Base-by-base conservation (phyloP, 2,888 invertebrate species). In the Stenodera caucasica region DNA sequence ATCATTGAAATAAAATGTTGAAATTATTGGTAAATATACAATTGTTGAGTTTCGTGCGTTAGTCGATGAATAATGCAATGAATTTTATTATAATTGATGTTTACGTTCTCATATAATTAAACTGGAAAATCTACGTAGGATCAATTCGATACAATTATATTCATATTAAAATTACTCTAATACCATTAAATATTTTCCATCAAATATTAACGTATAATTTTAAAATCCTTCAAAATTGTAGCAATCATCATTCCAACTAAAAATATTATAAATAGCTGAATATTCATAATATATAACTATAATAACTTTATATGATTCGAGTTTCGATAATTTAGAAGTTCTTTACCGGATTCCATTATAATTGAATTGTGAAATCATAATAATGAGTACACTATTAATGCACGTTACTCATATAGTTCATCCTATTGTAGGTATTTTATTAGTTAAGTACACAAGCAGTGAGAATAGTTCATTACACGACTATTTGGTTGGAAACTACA, bases 11-110 rank as follows among this genome's bases (percentile, higher is more conserved):
- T 11, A 40, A 40, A 40, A 40, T 37, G 7, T 5, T 40, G 3
- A 40, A 40, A 18, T 40, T 18, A 40, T 18, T 40, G 9, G 40
- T 1, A 9, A 7, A 7, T 15, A 15, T 8, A 12, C 9, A 15
- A 37, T 3, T 9, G 6, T 9, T 18, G 18, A 40, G 40, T 9
- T 40, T 40, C 11, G 18, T 40, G 8, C 18, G 5, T 18, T 18
- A 18, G 40, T 18, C 18, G 1, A 11, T 8, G 21, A 53, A 53
- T 58, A 50, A 52, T 58, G 33, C 30, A 55, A 35, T 54, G 30
- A 59, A 59, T 55, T 58, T 14, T 21, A 54, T 49, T 26, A 30
- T 59, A 55, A 59, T 55, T 55, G 55, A 15, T 49, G 37, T 59
- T 59, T 50, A 55, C 33, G 50, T 35, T 32, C 53, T 40, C 45